Evolutionary conservation across 2,888 invertebrate genomes (phyloP), one percentile per base, ranked within the genome.

Genomic region (Heliconius ethilla): DNA sequence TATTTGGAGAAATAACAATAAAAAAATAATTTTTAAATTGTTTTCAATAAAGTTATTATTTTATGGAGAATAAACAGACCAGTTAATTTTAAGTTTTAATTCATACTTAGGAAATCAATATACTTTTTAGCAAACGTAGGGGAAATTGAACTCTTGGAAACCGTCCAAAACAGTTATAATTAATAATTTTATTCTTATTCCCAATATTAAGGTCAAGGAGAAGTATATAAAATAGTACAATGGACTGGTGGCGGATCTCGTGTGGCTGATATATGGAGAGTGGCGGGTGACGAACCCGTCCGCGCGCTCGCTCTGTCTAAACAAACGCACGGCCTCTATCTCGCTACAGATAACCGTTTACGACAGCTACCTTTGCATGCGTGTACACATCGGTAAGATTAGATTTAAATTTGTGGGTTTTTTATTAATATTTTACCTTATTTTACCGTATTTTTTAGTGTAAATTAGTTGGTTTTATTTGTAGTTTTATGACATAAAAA

Each of bases 191-290:
- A 37, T n/a, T 40, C 27, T 15, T 37, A 37, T 63, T 62, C 51
- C n/a, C 59, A 15, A 11, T 29, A 67, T 59, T 73, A 29, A 79
- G 96, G 92, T 87, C 94, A 94, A 75, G 96, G 96, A 1, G 94
- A 95, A 80, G 94, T 96, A 67, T 96, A 96, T 89, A 96, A 96
- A 87, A 93, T 96, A 87, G 95, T 96, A 69, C 96, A 96, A 82
- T 96, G 96, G 96, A 91, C 92, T 69, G 95, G 95, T 45, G 95
- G 95, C 75, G 93, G 93, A 67, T 94, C 95, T 9, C 91, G 94
- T 76, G 92, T 96, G 74, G 94, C 95, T 27, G 96, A 96, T 83
- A 93, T 96, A 70, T 95, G 96, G 93, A 94, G 92, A 76, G 95
- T 95, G 63, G 95, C 95, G 59, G 92, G 93, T 51, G 91, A 93